Evolutionary conservation across 2,888 invertebrate species (phyloP).

Genomic region (Perithous albicinctus): DNA sequence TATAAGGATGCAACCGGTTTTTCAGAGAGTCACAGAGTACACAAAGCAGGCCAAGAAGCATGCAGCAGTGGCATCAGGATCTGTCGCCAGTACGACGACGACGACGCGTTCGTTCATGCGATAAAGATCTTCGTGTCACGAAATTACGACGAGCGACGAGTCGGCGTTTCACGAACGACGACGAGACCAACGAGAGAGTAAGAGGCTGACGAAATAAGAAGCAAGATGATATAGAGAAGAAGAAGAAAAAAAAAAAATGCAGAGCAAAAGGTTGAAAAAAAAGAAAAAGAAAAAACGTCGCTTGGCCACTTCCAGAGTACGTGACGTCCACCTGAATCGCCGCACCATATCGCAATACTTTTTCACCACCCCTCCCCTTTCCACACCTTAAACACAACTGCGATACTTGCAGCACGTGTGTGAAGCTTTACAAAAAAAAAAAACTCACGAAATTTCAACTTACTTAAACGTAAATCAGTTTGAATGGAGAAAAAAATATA

Average conservation of each 20-base stretch:
- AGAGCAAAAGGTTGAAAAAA: conserved; percentile 33
- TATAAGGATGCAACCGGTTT: conserved; percentile 24
- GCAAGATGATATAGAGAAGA: conserved; percentile 12
- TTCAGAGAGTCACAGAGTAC: conserved; percentile 34
- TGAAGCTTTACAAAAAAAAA: too few relatives aligned
- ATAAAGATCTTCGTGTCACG: conserved; percentile 68
- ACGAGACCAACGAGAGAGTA: conserved; percentile 9
- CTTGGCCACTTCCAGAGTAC: conserved; percentile 41
- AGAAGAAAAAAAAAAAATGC: conserved; percentile 13
- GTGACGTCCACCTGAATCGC: conserved; percentile 47
- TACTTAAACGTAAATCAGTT: not conserved
- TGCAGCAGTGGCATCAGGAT: conserved; percentile 50
- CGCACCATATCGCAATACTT: conserved; percentile 17
- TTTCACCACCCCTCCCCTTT: not conserved
- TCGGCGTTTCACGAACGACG: conserved; percentile 41
- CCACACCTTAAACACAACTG: conserved; percentile 4
- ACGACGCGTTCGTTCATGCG: conserved; percentile 61
- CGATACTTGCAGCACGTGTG: not conserved
- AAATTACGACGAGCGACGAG: conserved; percentile 67
- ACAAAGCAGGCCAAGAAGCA: conserved; percentile 49
- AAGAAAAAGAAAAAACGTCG: conserved; percentile 22
- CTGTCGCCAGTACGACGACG: conserved; percentile 46
- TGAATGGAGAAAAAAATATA: not conserved
- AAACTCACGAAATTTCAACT: conserved; percentile 5
- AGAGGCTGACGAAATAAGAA: conserved; percentile 27